These are phyloP conservation scores for Chinchilla lanigera DNA, from an alignment of 2,113 vertebrate species.

Conservation along the genomic window DNA sequence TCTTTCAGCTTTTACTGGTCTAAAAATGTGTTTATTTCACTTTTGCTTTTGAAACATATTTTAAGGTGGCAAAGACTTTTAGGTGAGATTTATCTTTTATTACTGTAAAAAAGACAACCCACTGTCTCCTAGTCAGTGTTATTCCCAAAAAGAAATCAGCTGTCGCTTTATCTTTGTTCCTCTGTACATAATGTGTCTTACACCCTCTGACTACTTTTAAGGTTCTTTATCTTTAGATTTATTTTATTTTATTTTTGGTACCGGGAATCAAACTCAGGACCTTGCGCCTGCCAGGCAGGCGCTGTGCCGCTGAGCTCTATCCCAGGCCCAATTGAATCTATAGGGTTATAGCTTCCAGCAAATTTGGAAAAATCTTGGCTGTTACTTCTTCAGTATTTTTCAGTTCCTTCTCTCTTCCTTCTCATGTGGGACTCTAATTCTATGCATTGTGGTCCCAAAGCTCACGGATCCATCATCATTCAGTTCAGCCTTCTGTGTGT, in stretches of 20 bases:
- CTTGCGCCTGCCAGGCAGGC: background rate
- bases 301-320: background rate
- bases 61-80: background rate
- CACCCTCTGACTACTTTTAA: background rate
- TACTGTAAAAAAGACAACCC: background rate
- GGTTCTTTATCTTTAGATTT: background rate
- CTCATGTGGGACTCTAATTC: background rate
- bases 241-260: background rate
- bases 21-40: background rate
- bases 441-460: background rate
- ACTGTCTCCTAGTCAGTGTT: background rate
- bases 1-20: background rate
- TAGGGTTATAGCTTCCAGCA: too few species aligned
- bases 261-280: background rate
- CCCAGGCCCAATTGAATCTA: too few species aligned
- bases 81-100: background rate
- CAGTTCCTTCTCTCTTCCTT: background rate
- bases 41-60: constrained; percentile 6
- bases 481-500: background rate
- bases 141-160: background rate
- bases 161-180: background rate
- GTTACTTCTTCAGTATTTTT: constrained; percentile 34
- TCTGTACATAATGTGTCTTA: background rate
- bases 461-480: background rate
- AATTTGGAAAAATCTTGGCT: background rate